Percentiles rank a stretch among this genome's conserved stretches.
These are phyloP conservation scores for Aethes cnicana DNA, from an alignment of 2,888 invertebrate species.

Conservation along the genomic window DNA sequence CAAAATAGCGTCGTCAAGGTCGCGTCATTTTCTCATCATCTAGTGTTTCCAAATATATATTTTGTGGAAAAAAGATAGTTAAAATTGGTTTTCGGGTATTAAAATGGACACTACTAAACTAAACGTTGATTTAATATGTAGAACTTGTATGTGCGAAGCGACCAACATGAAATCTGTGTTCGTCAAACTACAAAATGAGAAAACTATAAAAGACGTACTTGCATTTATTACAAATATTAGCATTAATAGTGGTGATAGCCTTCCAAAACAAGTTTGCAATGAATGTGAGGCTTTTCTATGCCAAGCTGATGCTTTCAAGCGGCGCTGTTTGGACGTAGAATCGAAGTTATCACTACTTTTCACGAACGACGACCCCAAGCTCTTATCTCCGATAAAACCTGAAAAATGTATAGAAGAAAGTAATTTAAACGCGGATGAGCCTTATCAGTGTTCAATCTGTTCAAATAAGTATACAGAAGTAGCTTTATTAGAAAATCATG, in stretches of 20 bases:
- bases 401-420: conserved; percentile 26
- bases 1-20: conserved; percentile 25
- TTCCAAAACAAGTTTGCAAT: conserved; percentile 65
- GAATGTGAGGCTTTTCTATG: conserved; percentile 57
- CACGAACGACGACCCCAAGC: conserved; percentile 20
- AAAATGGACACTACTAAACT: conserved; percentile 18
- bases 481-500: conserved; percentile 36
- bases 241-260: conserved; percentile 49
- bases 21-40: conserved; percentile 12
- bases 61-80: background rate
- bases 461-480: conserved; percentile 35
- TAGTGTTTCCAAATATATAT: background rate
- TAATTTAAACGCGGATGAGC: conserved; percentile 15
- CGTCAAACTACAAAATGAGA: conserved; percentile 44
- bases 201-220: conserved; percentile 53
- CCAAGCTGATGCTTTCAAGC: conserved; percentile 61
- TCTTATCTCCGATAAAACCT: conserved; percentile 16
- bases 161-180: conserved; percentile 52
- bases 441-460: conserved; percentile 39
- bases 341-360: conserved; percentile 49
- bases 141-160: conserved; percentile 57
- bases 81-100: background rate
- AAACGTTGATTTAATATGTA: conserved; percentile 51
- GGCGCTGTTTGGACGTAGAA: conserved; percentile 61
- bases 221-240: conserved; percentile 55